Conservation (phyloP, 2,113 vertebrate genomes). For the Fulica atra region DNA sequence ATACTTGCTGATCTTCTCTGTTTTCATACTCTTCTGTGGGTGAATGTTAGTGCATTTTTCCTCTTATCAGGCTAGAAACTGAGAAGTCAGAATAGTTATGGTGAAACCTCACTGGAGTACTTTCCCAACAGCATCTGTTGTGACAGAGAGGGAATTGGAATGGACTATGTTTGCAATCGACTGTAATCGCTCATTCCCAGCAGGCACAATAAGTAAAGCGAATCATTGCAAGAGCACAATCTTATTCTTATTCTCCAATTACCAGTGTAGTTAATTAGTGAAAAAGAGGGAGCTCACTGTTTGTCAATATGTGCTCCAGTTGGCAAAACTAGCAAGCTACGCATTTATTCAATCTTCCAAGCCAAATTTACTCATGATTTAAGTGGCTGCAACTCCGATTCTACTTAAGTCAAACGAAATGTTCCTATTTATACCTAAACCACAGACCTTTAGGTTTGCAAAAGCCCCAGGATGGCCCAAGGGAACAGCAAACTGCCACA, state of each 20-base stretch:
- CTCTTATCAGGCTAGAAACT: neutral
- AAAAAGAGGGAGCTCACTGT: constrained; percentile 44
- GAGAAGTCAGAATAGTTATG: neutral
- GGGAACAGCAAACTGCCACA: neutral
- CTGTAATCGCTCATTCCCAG: constrained; percentile 53
- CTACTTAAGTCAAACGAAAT: neutral
- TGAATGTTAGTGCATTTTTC: neutral
- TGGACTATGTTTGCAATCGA: neutral
- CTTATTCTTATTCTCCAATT: constrained; percentile 57
- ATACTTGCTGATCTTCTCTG: neutral
- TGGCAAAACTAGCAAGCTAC: constrained; percentile 58
- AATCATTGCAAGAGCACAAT: constrained; percentile 40
- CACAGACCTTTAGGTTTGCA: neutral
- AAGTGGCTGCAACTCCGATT: constrained; percentile 5
- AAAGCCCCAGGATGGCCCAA: neutral
- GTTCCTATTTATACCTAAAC: constrained; percentile 10
- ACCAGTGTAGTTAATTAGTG: constrained; percentile 54
- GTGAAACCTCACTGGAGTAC: neutral
- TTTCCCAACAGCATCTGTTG: constrained; percentile 24
- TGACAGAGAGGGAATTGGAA: constrained; percentile 26
- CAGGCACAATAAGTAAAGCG: constrained; percentile 48
- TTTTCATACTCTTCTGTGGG: neutral
- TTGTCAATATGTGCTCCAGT: constrained; percentile 66
- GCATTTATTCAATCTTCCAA: constrained; percentile 41
- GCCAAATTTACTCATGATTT: constrained; percentile 49